Base-by-base conservation (phyloP, 1,140 invertebrate genomes). In the Procambarus clarkii region DNA sequence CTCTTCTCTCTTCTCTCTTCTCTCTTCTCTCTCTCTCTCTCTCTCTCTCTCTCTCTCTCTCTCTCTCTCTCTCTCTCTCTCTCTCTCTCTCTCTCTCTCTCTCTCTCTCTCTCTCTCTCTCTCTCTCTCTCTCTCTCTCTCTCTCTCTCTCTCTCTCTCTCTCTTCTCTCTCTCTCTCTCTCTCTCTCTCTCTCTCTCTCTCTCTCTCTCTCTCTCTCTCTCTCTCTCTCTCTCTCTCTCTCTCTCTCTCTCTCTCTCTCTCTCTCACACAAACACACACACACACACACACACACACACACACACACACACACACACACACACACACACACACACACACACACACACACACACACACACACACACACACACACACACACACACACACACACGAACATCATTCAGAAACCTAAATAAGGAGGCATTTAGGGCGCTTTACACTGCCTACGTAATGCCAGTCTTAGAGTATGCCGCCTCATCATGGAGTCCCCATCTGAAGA, bases 221-320 rank as follows among this genome's bases (percentile, higher is more conserved):
- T 5, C 76, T 13, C 76, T 2, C 45, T 44, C 79, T 5, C n/a
- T 5, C 79, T 9, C n/a, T 5, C 45, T 15, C n/a, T 5, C n/a
- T n/a, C n/a, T n/a, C n/a, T n/a, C n/a, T n/a, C n/a, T n/a, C n/a
- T n/a, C n/a, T n/a, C n/a, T n/a, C n/a, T n/a, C n/a, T n/a, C n/a
- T n/a, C n/a, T n/a, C n/a, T n/a, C n/a, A n/a, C n/a, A n/a, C n/a
- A n/a, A n/a, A n/a, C n/a, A n/a, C n/a, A n/a, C n/a, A n/a, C n/a
- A n/a, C n/a, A n/a, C n/a, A n/a, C n/a, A n/a, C 46, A 50, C 15
- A 82, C 15, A 82, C 50, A 82, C n/a, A 82, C 46, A 54, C 79
- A 81, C 79, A 81, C 79, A 81, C 79, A 81, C 79, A 81, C 79
- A 81, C 79, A 81, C 79, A 81, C 79, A 81, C 79, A 81, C 79